Base-by-base conservation (phyloP, 2,888 invertebrate species). In the Eupithecia insigniata region DNA sequence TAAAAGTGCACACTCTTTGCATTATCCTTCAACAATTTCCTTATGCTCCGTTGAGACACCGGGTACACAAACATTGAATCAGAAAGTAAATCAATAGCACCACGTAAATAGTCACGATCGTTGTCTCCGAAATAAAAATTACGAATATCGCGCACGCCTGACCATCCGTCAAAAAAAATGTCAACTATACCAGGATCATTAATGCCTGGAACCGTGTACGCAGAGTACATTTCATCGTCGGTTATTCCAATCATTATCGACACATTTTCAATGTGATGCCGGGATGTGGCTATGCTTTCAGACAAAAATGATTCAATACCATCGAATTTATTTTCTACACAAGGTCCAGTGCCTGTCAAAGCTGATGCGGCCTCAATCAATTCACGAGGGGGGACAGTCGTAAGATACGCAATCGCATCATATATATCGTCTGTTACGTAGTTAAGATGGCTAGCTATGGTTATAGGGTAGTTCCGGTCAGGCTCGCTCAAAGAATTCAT, bases 121-220 rank as follows among this genome's bases (percentile, higher is more conserved):
- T 84, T 78, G 61, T 89, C 89, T 0, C 88, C 89, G 10, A 88
- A 85, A 46, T 90, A 91, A 69, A 88, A 91, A 36, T 84, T 81
- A 68, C 82, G 75, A 4, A 85, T 77, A 76, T 80, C 67, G 70
- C 81, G 80, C 70, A 77, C 81, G 60, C 82, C 80, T 68, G 87
- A 87, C 66, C 67, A 51, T 4, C 26, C 46, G 16, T 32, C 72
- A 32, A 58, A 82, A 79, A 46, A 22, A 14, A 5, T 28, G 43
- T 22, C 71, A n/a, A 73, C 76, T 10, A 30, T 0, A n/a, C 34
- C n/a, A 5, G 70, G 34, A 66, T 66, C 3, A 39, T 66, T 61
- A 0, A 32, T 0, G 18, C 12, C 70, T 75, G 36, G 76, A n/a
- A 4, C 10, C 80, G 0, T 0, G 18, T 34, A 0, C 12, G 1